Base-by-base conservation (phyloP, 2,113 vertebrate genomes). In the Anolis sagrei region DNA sequence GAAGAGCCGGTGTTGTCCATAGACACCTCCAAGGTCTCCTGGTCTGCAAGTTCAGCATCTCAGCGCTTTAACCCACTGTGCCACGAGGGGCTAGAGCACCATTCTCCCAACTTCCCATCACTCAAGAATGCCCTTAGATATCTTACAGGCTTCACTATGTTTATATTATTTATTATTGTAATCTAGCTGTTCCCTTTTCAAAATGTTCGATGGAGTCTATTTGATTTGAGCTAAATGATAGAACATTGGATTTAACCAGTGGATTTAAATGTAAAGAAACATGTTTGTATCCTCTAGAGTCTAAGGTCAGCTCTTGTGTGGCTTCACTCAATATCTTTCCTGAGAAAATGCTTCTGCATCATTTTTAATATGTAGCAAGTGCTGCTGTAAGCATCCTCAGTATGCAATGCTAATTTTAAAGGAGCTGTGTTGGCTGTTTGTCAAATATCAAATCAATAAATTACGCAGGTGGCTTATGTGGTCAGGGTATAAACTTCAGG, bases 401-500 rank as follows among this genome's bases (percentile, higher is more conserved):
- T 82, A 25, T 64, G 80, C 90, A 85, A 83, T 58, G 79, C 77
- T 51, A 69, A 86, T 81, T 86, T 78, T 89, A 75, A 86, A 73
- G 74, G 89, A 93, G 51, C 13, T 0, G 1, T 8, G 4, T 14
- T 92, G 90, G 91, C 87, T 93, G 68, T 74, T 92, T 93, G 92
- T 95, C 92, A 94, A 90, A 90, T 48, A 83, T 89, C 76, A 61
- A 76, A 85, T 82, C 89, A 64, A 93, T 94, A 93, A 93, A 92
- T 90, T 92, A 81, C 74, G 94, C 90, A 93, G 86, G 93, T 54
- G 48, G 91, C 58, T 79, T 92, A 79, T 39, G 49, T 79, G 86
- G 81, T 69, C 92, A 79, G 62, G 49, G 44, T 77, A 91, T 86
- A 86, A 68, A 68, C 88, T 89, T 1, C 88, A 6, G 61, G 64